phyloP scores from a whole-genome alignment of 2,888 invertebrate species.

The Oscheius myriophilus region DNA sequence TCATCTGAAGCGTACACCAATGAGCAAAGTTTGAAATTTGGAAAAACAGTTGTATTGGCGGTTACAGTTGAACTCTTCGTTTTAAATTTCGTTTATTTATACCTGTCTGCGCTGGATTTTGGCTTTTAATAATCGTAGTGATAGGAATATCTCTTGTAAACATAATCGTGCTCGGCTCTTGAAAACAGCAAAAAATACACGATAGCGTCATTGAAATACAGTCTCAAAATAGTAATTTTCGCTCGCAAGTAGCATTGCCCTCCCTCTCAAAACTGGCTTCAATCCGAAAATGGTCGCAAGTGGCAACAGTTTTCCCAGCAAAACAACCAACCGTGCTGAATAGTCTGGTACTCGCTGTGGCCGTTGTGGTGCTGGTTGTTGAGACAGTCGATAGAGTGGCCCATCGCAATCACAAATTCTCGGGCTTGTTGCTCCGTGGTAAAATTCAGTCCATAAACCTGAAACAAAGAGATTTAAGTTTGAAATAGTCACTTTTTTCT shows the following conservation, averaged over 20 bases:
- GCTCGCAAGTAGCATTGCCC: no score
- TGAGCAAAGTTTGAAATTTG: no score
- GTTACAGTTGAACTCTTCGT: no score
- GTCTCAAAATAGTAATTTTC: no score
- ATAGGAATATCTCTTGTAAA: slow-evolving; percentile 11
- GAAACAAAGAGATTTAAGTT: not conserved
- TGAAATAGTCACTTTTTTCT: not conserved
- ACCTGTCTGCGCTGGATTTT: no score
- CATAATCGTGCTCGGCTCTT: slow-evolving; percentile 19
- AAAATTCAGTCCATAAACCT: slow-evolving; percentile 91
- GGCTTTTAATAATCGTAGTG: no score
- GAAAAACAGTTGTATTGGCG: no score
- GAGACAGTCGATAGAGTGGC: slow-evolving; percentile 36
- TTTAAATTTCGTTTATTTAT: not conserved
- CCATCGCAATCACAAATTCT: slow-evolving; percentile 34
- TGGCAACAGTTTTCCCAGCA: no score
- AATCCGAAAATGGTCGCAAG: no score
- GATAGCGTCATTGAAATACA: not conserved
- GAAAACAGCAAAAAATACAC: slow-evolving; percentile 25
- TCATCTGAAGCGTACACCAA: no score
- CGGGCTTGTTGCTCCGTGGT: slow-evolving; percentile 74
- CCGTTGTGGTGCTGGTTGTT: slow-evolving; percentile 32
- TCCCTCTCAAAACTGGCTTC: slow-evolving; percentile 17
- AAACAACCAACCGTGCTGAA: slow-evolving; percentile 34
- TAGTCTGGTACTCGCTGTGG: slow-evolving; percentile 39